Evolutionary conservation across 2,113 vertebrate genomes (phyloP), one percentile per base, ranked within the genome.

Genomic region (Piprites chloris): DNA sequence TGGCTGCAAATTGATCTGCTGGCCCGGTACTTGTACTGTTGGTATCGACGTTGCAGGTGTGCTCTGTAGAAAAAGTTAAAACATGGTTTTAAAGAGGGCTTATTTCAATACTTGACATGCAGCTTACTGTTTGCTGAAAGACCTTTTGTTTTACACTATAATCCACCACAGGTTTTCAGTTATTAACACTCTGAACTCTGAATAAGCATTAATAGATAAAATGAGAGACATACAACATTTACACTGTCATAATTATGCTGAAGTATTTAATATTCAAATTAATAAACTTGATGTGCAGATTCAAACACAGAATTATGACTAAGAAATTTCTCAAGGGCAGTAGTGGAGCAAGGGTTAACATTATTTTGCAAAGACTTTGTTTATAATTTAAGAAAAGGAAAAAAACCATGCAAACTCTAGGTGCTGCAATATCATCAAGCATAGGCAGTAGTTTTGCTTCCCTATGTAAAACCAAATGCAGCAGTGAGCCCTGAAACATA

Each of bases 1-100:
- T 30, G 98, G 97, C 83, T 98, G 98, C 81, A 98, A 98, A 96
- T 86, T 98, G 97, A 97, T 98, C 96, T 98, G 98, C 85, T 98
- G 98, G 62, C 96, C 98, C 73, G 98, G 97, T 56, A 97, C 96
- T 94, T 98, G 98, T 82, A 98, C 98, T 97, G 99, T 96, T 97
- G 98, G 97, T 97, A 99, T 98, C 12, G 98, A 98, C 33, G 98
- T 97, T 94, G 98, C 85, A 93, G 98, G 97, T 93, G 98, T 98
- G 96, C 96, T 98, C 98, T 98, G 97, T 10, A 82, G 95, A 88
- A 96, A 93, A 96, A 94, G 86, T 96, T 96, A 74, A 97, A 97
- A 88, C 37, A 86, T 8, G 30, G 58, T 81, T 89, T 95, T 93
- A 97, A 93, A 96, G 47, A 85, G 9, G 55, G 61, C 8, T 85